These are phyloP conservation scores for Platalea minor DNA, from an alignment of 2,797 vertebrate genomes.

Conservation along the genomic window DNA sequence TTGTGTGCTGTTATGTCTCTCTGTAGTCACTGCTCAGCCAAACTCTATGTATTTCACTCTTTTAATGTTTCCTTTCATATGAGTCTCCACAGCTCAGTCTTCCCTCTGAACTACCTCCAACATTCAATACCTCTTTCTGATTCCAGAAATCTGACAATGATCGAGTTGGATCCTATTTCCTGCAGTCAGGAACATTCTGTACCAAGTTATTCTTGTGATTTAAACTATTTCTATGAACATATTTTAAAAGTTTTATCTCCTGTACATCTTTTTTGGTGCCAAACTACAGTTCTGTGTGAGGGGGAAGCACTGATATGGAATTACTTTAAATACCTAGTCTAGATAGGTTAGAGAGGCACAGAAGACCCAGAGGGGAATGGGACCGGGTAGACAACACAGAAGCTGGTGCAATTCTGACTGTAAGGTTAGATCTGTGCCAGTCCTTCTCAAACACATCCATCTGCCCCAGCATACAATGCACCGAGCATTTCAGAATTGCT, in stretches of 20 bases:
- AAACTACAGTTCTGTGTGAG: neutral
- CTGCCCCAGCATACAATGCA: neutral
- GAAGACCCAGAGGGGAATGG: neutral
- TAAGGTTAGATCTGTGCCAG: neutral
- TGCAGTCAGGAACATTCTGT: conserved; percentile 24
- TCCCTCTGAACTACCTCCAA: conserved; percentile 15
- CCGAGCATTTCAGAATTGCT: neutral
- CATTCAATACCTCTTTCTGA: neutral
- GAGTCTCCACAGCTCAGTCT: neutral
- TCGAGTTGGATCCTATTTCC: neutral
- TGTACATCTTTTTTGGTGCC: neutral
- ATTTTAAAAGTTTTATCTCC: neutral
- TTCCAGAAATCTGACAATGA: conserved; percentile 15
- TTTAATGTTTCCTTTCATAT: neutral
- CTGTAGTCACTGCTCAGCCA: neutral
- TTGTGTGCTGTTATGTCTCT: neutral
- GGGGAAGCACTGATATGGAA: neutral
- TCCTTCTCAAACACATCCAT: neutral
- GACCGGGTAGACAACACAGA: neutral
- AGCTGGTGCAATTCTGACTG: neutral
- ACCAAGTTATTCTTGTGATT: neutral
- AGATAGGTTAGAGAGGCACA: neutral
- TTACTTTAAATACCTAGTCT: neutral
- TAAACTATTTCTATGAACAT: neutral
- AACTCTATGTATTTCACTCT: neutral